Conservation (phyloP, 2,113 vertebrate species). For the Ceyx margarethae region DNA sequence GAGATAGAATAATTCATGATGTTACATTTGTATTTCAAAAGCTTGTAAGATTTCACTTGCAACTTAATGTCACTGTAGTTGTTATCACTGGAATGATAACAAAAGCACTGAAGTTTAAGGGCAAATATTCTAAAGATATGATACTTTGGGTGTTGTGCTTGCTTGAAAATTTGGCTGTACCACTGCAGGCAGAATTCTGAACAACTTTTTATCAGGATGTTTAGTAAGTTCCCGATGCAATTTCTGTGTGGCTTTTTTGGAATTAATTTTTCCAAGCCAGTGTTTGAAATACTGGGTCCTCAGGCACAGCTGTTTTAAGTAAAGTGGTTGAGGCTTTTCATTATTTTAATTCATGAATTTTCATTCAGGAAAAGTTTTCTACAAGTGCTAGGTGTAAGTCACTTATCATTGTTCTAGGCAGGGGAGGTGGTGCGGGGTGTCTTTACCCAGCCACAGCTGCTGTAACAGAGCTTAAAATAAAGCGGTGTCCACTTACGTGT, state of each 20-base stretch:
- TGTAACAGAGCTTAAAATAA: constrained; percentile 72
- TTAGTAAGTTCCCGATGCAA: not conserved
- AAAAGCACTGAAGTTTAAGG: not conserved
- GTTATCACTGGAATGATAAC: not conserved
- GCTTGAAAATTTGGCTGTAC: not conserved
- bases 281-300: not conserved
- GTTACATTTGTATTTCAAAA: not conserved
- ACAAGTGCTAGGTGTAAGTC: not conserved
- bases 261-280: not conserved
- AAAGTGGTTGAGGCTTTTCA: not conserved
- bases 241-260: not conserved
- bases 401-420: not conserved
- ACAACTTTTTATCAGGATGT: not conserved
- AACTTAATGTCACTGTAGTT: not conserved
- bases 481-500: not conserved
- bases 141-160: not conserved
- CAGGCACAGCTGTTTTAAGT: not conserved
- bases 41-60: not conserved
- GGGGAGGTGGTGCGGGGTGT: not conserved
- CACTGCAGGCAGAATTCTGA: not conserved
- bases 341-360: not conserved
- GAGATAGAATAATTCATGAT: not conserved
- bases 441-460: not conserved
- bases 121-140: not conserved
- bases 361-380: not conserved